Conservation (phyloP, 2,797 vertebrate species). For the Phoxinus dragarum region DNA sequence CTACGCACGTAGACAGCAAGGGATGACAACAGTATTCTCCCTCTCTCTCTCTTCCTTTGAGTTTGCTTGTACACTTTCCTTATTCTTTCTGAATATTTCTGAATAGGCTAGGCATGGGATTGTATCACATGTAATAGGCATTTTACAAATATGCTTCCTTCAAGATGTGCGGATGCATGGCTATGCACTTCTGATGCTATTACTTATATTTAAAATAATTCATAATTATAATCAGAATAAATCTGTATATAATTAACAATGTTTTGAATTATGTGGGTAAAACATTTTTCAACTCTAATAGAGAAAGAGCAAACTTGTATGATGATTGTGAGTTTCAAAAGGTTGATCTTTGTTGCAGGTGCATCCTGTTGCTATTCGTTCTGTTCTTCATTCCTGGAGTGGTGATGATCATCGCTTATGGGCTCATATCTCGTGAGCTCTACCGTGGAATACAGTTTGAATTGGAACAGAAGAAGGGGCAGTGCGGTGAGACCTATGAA, state of each 20-base stretch:
- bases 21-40: not conserved
- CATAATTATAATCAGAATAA: not conserved
- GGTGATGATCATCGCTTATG: slow-evolving; percentile 93
- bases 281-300: not conserved
- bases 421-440: slow-evolving; percentile 94
- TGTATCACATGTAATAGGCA: not conserved
- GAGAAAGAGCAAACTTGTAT: not conserved
- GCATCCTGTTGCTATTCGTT: slow-evolving; percentile 85
- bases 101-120: not conserved
- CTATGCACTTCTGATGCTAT: not conserved
- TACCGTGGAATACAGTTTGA: slow-evolving; percentile 93
- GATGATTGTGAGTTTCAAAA: not conserved
- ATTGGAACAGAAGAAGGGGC: slow-evolving; percentile 79
- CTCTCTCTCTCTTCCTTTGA: not conserved
- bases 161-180: not conserved
- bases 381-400: slow-evolving; percentile 93
- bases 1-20: not conserved
- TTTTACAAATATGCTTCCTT: not conserved
- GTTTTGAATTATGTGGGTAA: not conserved
- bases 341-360: slow-evolving; percentile 76
- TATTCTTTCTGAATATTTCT: slow-evolving; percentile 1
- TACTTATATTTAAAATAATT: not conserved
- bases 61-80: not conserved
- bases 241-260: not conserved
- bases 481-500: slow-evolving; percentile 73